Conservation (phyloP, 2,888 invertebrate species). For the Ypsolopha sequella region DNA sequence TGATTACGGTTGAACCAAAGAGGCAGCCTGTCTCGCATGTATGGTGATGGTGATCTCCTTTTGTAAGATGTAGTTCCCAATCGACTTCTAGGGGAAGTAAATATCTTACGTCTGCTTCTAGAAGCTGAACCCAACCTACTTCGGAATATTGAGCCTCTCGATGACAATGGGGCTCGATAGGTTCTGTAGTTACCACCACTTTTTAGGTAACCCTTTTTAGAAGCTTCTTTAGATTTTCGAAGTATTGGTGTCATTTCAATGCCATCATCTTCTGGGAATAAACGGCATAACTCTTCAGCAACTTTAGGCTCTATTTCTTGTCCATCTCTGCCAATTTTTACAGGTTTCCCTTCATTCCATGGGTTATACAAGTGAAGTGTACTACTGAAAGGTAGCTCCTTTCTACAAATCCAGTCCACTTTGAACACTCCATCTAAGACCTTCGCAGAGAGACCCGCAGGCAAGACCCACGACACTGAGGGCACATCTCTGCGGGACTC, state of each 20-base stretch:
- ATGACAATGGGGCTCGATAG: constrained; percentile 56
- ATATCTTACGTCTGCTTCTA: constrained; percentile 73
- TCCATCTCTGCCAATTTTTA: constrained; percentile 99
- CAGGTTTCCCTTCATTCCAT: constrained; percentile 98
- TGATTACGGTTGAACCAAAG: constrained; percentile 73
- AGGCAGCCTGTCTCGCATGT: constrained; percentile 70
- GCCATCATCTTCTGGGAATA: constrained; percentile 94
- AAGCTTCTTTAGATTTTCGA: constrained; percentile 86
- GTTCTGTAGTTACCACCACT: constrained; percentile 61
- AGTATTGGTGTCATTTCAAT: constrained; percentile 91
- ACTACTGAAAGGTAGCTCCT: constrained; percentile 92
- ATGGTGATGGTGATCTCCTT: constrained; percentile 72
- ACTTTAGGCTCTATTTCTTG: constrained; percentile 97
- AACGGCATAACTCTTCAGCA: constrained; percentile 92
- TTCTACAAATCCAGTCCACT: constrained; percentile 97
- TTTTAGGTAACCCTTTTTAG: constrained; percentile 73
- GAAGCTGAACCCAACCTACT: constrained; percentile 63
- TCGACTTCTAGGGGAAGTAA: constrained; percentile 74
- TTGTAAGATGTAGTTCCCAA: constrained; percentile 64
- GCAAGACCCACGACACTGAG: constrained; percentile 93
- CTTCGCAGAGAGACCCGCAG: constrained; percentile 92
- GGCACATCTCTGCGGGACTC: constrained; percentile 92
- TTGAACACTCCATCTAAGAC: constrained; percentile 96
- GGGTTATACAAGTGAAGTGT: constrained; percentile 95
- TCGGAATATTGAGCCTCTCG: constrained; percentile 57